Evolutionary conservation across 2,888 invertebrate species (phyloP).

Genomic region (Ceramica pisi): DNA sequence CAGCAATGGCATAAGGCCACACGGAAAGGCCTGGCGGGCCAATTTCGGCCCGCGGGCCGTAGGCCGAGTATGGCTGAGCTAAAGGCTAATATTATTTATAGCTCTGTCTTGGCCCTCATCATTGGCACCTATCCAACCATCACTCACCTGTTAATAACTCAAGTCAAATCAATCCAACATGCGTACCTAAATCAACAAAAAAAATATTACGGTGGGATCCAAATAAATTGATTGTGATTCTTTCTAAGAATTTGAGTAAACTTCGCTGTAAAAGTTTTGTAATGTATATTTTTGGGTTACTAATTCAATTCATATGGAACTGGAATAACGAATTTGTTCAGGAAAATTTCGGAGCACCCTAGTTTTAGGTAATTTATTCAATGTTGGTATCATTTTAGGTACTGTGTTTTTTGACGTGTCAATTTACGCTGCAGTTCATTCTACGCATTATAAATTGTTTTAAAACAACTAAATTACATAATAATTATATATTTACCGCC

Average conservation of each 20-base stretch:
- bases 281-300: too few relatives aligned
- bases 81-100: too few relatives aligned
- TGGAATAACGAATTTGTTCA: too few relatives aligned
- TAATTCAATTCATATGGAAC: not conserved
- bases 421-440: constrained; percentile 13
- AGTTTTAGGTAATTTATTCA: constrained; percentile 6
- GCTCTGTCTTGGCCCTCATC: too few relatives aligned
- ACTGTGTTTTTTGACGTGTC: constrained; percentile 38
- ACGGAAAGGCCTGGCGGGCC: too few relatives aligned
- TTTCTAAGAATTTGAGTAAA: not conserved
- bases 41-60: too few relatives aligned
- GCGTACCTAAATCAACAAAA: too few relatives aligned
- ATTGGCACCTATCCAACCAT: too few relatives aligned
- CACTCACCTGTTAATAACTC: not conserved
- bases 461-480: not conserved
- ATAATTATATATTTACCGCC: not conserved
- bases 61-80: too few relatives aligned
- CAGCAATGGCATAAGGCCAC: too few relatives aligned
- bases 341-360: not conserved
- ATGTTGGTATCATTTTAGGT: constrained; percentile 24
- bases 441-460: not conserved
- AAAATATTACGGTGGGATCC: too few relatives aligned
- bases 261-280: too few relatives aligned
- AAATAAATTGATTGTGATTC: not conserved
- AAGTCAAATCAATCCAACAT: not conserved